A percentile compares a stretch with the other conserved stretches of the same genome.
Conservation (phyloP, 1,140 invertebrate genomes). For the Apolygus lucorum region DNA sequence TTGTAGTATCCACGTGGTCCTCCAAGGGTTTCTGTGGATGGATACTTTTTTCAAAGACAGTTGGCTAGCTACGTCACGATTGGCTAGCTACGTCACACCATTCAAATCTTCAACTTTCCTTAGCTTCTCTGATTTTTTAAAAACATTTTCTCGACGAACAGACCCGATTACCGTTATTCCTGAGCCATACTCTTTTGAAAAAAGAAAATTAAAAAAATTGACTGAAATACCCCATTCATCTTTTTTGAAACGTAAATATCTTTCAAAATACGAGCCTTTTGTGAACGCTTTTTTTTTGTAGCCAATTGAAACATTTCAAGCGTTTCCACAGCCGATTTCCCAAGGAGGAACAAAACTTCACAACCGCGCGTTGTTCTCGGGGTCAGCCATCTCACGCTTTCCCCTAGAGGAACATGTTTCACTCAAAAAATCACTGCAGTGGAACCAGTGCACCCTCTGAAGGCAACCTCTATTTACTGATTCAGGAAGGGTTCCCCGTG, state of each 20-base stretch:
- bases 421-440: neutral
- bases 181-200: no score
- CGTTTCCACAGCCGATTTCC: neutral
- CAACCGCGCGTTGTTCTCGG: neutral
- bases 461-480: neutral
- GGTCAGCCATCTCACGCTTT: neutral
- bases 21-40: no score
- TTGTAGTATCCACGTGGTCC: no score
- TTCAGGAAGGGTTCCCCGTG: constrained; percentile 3
- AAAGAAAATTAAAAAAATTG: no score
- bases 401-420: neutral
- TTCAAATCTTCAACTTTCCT: no score
- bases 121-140: no score
- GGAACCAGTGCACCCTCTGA: constrained; percentile 2
- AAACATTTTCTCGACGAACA: no score
- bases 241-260: constrained; percentile 30
- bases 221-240: no score
- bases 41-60: no score
- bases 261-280: constrained; percentile 27
- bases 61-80: no score
- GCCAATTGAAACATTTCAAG: constrained; percentile 10
- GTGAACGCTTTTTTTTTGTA: constrained; percentile 27
- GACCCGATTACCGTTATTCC: no score
- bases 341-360: neutral
- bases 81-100: no score